Percentiles rank a stretch among this genome's conserved stretches.
Evolutionary conservation across 2,113 vertebrate genomes (phyloP).

Genomic region (Platysternon megacephalum): DNA sequence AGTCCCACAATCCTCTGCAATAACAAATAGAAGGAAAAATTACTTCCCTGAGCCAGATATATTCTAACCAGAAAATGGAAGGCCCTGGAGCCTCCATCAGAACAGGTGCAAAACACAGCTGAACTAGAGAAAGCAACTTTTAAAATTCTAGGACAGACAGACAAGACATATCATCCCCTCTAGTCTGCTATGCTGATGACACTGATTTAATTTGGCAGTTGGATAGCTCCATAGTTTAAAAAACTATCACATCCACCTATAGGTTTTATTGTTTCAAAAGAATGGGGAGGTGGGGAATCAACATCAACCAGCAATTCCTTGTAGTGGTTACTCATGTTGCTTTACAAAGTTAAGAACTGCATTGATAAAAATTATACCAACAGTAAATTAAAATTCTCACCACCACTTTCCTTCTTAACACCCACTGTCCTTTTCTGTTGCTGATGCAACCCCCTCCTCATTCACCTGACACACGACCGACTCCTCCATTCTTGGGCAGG

Average conservation of each 20-base stretch:
- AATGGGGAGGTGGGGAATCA: too few relatives aligned
- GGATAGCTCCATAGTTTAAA: not conserved
- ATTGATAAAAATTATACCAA: not conserved
- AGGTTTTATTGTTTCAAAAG: not conserved
- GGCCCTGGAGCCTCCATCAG: not conserved
- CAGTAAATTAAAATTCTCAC: not conserved
- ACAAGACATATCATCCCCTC: not conserved
- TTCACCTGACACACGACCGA: not conserved
- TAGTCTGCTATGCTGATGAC: not conserved
- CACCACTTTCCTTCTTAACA: not conserved
- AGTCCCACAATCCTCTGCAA: not conserved
- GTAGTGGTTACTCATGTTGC: not conserved
- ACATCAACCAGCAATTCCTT: not conserved
- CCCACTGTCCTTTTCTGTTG: not conserved
- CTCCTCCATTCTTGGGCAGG: not conserved
- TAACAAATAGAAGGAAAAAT: not conserved
- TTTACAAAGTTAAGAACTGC: not conserved
- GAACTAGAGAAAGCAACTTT: not conserved
- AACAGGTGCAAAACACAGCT: not conserved
- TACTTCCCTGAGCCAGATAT: not conserved
- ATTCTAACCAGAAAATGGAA: not conserved
- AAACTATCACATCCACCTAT: not conserved
- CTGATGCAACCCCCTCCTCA: not conserved
- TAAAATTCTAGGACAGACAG: not conserved
- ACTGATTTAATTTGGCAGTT: not conserved